phyloP scores from a whole-genome alignment of 2,888 invertebrate species.

The Eristalis arbustorum region DNA sequence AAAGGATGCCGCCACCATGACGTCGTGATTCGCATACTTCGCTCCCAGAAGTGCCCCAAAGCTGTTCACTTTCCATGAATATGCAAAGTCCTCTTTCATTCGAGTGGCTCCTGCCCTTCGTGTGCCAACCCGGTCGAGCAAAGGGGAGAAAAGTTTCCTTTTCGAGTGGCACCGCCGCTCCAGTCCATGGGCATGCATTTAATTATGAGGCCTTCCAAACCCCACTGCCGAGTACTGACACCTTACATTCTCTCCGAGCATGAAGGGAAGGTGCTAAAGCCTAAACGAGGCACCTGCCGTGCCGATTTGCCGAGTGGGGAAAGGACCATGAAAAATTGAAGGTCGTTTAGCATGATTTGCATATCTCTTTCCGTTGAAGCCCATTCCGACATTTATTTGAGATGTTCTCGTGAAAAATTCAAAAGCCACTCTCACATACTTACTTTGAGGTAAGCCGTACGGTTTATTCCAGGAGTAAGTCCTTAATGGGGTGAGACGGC shows the following conservation, averaged over 20 bases:
- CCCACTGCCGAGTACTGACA: slow-evolving; percentile 47
- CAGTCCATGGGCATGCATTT: slow-evolving; percentile 52
- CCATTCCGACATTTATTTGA: slow-evolving; percentile 58
- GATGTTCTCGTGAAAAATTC: slow-evolving; percentile 70
- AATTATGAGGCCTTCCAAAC: slow-evolving; percentile 58
- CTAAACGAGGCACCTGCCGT: slow-evolving; percentile 52
- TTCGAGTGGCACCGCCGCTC: background rate
- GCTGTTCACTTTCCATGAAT: slow-evolving; percentile 73
- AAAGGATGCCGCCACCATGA: slow-evolving; percentile 11
- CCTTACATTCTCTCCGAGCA: slow-evolving; percentile 24
- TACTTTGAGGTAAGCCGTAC: slow-evolving; percentile 59
- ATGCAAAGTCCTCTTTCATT: slow-evolving; percentile 71
- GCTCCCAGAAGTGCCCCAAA: slow-evolving; percentile 72
- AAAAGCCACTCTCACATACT: slow-evolving; percentile 63
- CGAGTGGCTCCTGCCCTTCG: slow-evolving; percentile 59
- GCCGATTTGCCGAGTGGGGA: slow-evolving; percentile 28
- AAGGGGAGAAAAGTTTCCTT: slow-evolving; percentile 36
- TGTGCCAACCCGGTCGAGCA: slow-evolving; percentile 39
- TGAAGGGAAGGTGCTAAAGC: slow-evolving; percentile 54
- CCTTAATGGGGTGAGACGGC: background rate
- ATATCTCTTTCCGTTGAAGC: slow-evolving; percentile 53
- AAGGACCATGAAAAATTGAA: slow-evolving; percentile 69
- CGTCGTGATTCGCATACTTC: slow-evolving; percentile 57
- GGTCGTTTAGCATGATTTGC: slow-evolving; percentile 72
- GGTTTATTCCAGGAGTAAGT: slow-evolving; percentile 51